phyloP scores from a whole-genome alignment of 2,888 invertebrate species.

The Andrena praecox region DNA sequence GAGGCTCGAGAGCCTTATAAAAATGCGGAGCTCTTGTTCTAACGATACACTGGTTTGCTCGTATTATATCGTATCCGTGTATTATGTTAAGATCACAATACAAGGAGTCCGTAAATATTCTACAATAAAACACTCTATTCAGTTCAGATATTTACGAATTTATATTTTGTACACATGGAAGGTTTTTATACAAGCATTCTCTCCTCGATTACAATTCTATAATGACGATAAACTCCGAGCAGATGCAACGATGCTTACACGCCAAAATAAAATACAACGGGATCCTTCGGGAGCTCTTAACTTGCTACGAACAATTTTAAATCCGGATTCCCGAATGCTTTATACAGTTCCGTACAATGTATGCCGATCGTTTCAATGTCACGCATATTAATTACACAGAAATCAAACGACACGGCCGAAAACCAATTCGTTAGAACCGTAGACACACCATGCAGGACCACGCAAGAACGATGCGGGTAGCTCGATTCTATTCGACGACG shows the following conservation, averaged over 20 bases:
- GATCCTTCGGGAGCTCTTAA: background rate
- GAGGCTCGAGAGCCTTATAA: constrained; percentile 86
- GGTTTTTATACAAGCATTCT: constrained; percentile 43
- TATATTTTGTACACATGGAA: constrained; percentile 45
- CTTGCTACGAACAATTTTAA: background rate
- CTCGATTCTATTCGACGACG: constrained; percentile 2
- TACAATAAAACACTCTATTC: constrained; percentile 67
- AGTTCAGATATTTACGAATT: constrained; percentile 45
- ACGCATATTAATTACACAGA: constrained; percentile 20
- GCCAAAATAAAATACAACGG: constrained; percentile 9
- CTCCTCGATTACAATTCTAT: constrained; percentile 15
- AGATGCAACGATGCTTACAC: constrained; percentile 33
- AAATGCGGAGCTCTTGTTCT: constrained; percentile 87
- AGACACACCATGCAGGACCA: constrained; percentile 33
- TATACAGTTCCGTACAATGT: constrained; percentile 31
- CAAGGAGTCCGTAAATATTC: constrained; percentile 87
- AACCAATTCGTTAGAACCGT: constrained; percentile 6
- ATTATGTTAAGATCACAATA: constrained; percentile 88
- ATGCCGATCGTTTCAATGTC: constrained; percentile 19
- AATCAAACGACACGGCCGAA: constrained; percentile 13
- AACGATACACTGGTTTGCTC: constrained; percentile 88
- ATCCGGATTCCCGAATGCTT: constrained; percentile 10
- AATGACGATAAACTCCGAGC: constrained; percentile 18
- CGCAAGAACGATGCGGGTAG: constrained; percentile 6
- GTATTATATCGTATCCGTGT: constrained; percentile 87